These are phyloP conservation scores for Trematocara macrostoma DNA, from an alignment of 2,113 vertebrate species.

Conservation along the genomic window DNA sequence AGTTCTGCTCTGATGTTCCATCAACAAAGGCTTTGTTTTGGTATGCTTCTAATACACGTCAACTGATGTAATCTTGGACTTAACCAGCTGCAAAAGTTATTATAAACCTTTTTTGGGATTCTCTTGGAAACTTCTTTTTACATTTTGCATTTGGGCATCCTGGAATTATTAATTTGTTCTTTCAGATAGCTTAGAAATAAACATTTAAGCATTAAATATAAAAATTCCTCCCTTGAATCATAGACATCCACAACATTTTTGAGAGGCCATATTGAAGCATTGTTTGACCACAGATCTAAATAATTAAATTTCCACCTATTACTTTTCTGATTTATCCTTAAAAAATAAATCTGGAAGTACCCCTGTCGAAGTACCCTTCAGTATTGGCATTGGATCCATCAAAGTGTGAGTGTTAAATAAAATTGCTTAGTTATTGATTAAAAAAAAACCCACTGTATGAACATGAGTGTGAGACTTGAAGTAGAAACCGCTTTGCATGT, in stretches of 20 bases:
- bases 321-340: not conserved
- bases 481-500: not conserved
- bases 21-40: not conserved
- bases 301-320: not conserved
- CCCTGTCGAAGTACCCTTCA: not conserved
- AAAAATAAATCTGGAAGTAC: not conserved
- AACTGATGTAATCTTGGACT: not conserved
- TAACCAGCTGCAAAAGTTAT: not conserved
- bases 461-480: rapidly evolving
- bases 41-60: not conserved
- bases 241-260: not conserved
- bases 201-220: not conserved
- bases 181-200: not conserved
- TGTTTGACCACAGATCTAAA: not conserved
- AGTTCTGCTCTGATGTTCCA: not conserved
- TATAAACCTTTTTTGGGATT: not conserved
- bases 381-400: not conserved
- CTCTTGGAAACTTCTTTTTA: rapidly evolving
- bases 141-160: not conserved
- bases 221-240: not conserved
- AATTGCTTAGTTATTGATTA: rapidly evolving
- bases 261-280: not conserved
- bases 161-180: not conserved
- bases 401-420: not conserved
- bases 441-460: rapidly evolving